Percentiles rank a stretch among this genome's conserved stretches.
Evolutionary conservation across 2,797 vertebrate genomes (phyloP).

Genomic region (Loriculus beryllinus): DNA sequence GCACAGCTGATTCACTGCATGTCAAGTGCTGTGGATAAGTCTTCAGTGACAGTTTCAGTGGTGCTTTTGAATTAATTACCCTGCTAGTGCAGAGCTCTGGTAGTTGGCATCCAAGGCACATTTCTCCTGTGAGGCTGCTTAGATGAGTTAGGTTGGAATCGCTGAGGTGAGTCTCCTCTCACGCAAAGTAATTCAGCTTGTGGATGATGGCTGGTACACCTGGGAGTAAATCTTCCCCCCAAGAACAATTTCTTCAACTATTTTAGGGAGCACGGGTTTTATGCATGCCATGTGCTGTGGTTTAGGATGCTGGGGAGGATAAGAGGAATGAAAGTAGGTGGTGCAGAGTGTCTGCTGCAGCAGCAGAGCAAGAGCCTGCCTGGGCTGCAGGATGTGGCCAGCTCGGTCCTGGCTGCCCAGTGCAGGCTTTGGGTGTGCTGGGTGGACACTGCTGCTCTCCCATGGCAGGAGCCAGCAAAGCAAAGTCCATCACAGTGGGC

Average conservation of each 20-base stretch:
- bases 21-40: constrained; percentile 22
- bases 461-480: background rate
- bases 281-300: constrained; percentile 34
- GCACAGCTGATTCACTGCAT: constrained; percentile 30
- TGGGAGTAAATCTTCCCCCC: constrained; percentile 34
- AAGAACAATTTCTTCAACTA: constrained; percentile 62
- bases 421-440: background rate
- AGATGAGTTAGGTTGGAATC: constrained; percentile 36
- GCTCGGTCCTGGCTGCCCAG: background rate
- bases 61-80: constrained; percentile 55
- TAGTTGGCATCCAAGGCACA: constrained; percentile 71
- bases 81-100: constrained; percentile 60
- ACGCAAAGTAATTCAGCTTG: constrained; percentile 56
- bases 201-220: constrained; percentile 38
- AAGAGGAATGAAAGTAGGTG: constrained; percentile 55
- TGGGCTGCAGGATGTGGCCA: background rate
- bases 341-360: constrained; percentile 29
- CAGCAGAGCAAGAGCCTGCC: background rate
- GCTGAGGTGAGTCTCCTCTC: constrained; percentile 63
- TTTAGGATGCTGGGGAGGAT: background rate
- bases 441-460: background rate
- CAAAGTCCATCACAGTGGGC: background rate
- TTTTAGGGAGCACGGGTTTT: constrained; percentile 53
- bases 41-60: constrained; percentile 35
- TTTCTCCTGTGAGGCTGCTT: constrained; percentile 50